Base-by-base conservation (phyloP, 2,797 vertebrate genomes). In the Nannoperca australis region DNA sequence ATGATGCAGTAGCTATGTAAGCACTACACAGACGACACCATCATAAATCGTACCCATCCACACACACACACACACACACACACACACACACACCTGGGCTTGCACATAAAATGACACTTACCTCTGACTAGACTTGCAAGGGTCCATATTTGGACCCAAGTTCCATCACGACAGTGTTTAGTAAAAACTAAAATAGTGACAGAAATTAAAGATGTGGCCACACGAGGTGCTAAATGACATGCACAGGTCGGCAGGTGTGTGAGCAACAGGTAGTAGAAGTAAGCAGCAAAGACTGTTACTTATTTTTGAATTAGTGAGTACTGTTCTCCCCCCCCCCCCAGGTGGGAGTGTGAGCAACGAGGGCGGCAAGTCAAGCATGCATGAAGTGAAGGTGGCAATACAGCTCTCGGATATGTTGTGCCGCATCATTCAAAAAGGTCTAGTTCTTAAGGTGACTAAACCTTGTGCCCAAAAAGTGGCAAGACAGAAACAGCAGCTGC, bases 111-210 rank as follows among this genome's bases (percentile, higher is more conserved):
- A 89, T 68, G n/a, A 81, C 73, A 92, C 95, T 96, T 95, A 96
- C 95, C 94, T 95, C 91, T 79, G 66, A 93, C 90, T 93, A 93
- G 86, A 84, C 87, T 92, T 85, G 88, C 40, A 55, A 85, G 85
- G 88, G 91, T 86, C 91, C 91, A 86, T 83, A 85, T 87, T 89
- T 83, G 79, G 91, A 92, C 85, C 91, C 86, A 85, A 82, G 81
- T 76, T 90, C 93, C 92, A 83, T 91, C 81, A 70, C 80, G 88
- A 91, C 66, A 90, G 93, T 92, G 87, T 92, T 93, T 86, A 90
- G 85, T 90, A 82, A 91, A 91, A 90, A 90, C 68, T 91, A 85
- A 88, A 91, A 91, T 86, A 89, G 79, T 89, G 90, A 91, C 75
- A 92, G 55, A 91, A 92, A 93, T 91, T 87, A 91, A 91, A 91